Base-by-base conservation (phyloP, 2,888 invertebrate genomes). In the Chrysolina haemoptera region DNA sequence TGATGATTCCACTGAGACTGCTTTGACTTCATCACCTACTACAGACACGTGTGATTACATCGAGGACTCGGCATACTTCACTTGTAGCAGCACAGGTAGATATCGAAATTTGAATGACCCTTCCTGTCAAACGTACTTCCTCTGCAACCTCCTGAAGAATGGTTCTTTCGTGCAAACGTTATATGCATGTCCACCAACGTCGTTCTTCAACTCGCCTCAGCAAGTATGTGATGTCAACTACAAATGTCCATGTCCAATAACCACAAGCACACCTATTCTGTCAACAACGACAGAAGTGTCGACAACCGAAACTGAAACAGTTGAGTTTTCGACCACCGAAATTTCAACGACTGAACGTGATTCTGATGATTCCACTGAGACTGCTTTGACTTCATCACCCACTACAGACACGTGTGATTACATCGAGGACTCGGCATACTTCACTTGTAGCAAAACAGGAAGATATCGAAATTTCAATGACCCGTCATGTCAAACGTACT, bases 401-500 rank as follows among this genome's bases (percentile, higher is more conserved):
- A 43, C 53, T 27, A 41, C 48, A 50, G 12, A 50, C 41, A 6
- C 14, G 11, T 74, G 72, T 66, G 63, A 43, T 10, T 73, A 68
- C 55, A 67, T 64, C 14, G 48, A n/a, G 18, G 74, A 75, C 76
- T 18, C 70, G 8, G 71, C 71, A 14, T 75, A 75, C 62, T 76
- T 75, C 46, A 35, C 16, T 0, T 81, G 80, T 63, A 72, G 50
- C 11, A 70, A 70, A 43, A 73, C 53, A 46, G 79, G 82, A 1
- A 75, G 71, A 70, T 81, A 77, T 73, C 68, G 73, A n/a, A 72
- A 80, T 68, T 12, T 43, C 12, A 73, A 70, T 64, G 80, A 86
- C 0, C 87, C 87, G 0, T 68, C 63, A 14, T 84, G 84, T 75
- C 65, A 74, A 46, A 79, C 71, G n/a, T 84, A 83, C 62, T 83